Evolutionary conservation across 2,113 vertebrate species (phyloP), one percentile per base, ranked within the genome.

Genomic region (Tragulus kanchil): DNA sequence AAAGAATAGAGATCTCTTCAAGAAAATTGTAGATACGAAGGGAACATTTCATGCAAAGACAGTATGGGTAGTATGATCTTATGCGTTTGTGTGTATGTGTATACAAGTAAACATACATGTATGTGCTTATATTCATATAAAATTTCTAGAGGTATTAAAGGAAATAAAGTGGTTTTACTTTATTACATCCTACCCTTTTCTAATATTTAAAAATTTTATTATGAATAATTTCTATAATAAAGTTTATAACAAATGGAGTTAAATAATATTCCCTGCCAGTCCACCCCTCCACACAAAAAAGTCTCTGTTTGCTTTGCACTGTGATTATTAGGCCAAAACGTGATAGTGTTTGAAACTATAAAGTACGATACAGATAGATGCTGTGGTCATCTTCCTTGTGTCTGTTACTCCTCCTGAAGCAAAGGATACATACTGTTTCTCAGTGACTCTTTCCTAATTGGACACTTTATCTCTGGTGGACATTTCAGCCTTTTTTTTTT

Each of bases 121-220:
- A 65, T 15, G 17, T 36, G 45, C 42, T 48, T 48, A 16, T 64
- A 69, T 90, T 89, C 12, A 62, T 93, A 82, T 73, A 81, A 59
- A 81, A 56, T 89, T 93, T 79, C 84, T 85, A 13, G n/a, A 77
- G 79, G 23, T 42, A 36, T 92, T 88, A 67, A 93, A 96, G 78
- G 23, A 90, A 92, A 59, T 77, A 31, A 36, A 67, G 16, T 50
- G 13, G 25, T 85, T 84, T 36, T 36, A 36, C 50, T 42, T 93
- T 95, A 81, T 92, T 64, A 71, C 14, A 67, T 59, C 71, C 6
- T 87, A 42, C 36, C 42, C 59, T 58, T 65, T 67, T 90, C 25
- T 93, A 58, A 23, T 50, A 71, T 69, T 77, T 93, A 58, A 91
- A 96, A 87, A 26, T 65, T 36, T 89, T 85, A 69, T 89, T 78